These are phyloP conservation scores for Chymomyza procnemis DNA, from an alignment of 2,888 invertebrate genomes.

Conservation along the genomic window DNA sequence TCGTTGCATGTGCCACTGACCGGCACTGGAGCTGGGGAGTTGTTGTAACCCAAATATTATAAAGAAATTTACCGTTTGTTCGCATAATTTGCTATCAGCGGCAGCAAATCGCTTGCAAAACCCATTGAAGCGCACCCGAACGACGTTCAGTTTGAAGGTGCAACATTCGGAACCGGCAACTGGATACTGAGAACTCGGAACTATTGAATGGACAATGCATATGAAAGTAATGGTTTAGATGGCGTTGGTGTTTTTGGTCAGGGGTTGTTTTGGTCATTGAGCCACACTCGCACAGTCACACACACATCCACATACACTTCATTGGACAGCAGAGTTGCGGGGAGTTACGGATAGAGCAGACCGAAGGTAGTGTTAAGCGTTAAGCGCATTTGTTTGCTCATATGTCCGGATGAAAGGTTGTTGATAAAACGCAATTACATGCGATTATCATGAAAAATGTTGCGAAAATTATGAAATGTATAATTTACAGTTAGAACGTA, in stretches of 20 bases:
- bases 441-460: constrained; percentile 76
- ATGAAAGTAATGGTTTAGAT: neutral
- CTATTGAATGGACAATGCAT: neutral
- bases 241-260: neutral
- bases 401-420: constrained; percentile 76
- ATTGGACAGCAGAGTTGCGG: neutral
- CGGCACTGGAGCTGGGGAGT: constrained; percentile 33
- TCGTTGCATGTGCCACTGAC: constrained; percentile 17
- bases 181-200: constrained; percentile 2
- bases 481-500: constrained; percentile 76
- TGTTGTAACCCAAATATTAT: constrained; percentile 65
- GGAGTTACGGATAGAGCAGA: constrained; percentile 27
- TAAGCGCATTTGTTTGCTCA: constrained; percentile 73
- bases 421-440: constrained; percentile 77
- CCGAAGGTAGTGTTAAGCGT: constrained; percentile 37
- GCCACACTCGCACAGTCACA: too few relatives aligned
- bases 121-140: constrained; percentile 65
- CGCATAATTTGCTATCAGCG: constrained; percentile 69
- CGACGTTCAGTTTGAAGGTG: neutral
- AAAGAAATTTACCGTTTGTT: constrained; percentile 67
- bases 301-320: neutral
- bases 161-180: neutral
- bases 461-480: constrained; percentile 76
- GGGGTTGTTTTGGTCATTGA: neutral
- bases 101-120: constrained; percentile 59